These are phyloP conservation scores for Chamaedrilus cognettii DNA, from an alignment of 2,888 invertebrate genomes.

Conservation along the genomic window DNA sequence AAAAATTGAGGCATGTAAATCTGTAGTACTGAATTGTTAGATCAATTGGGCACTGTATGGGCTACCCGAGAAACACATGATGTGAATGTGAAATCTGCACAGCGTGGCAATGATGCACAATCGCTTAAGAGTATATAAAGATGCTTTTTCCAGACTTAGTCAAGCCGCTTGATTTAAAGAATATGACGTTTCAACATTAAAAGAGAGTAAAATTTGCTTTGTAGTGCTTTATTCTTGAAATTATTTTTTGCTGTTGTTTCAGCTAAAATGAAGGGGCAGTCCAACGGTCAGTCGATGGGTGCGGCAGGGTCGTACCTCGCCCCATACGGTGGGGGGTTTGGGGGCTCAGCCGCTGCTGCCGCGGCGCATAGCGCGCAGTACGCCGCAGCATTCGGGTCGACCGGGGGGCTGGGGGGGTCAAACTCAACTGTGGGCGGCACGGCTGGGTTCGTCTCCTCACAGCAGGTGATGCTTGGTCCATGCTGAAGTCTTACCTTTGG, in stretches of 20 bases:
- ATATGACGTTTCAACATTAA: too few relatives aligned
- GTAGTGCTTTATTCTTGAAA: too few relatives aligned
- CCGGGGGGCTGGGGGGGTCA: not conserved
- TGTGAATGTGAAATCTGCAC: too few relatives aligned
- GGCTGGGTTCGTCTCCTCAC: constrained; percentile 14
- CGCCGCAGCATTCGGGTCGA: constrained; percentile 14
- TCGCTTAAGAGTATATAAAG: too few relatives aligned
- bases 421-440: not conserved
- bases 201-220: too few relatives aligned
- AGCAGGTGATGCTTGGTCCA: constrained; percentile 9
- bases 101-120: too few relatives aligned
- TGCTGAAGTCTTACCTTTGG: not conserved
- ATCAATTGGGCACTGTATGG: too few relatives aligned
- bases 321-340: constrained; percentile 28
- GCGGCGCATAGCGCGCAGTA: constrained; percentile 17
- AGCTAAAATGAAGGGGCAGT: constrained; percentile 31
- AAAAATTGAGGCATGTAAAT: too few relatives aligned
- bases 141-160: too few relatives aligned
- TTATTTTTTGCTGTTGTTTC: constrained; percentile 19
- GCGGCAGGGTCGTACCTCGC: constrained; percentile 21
- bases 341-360: constrained; percentile 8
- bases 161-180: too few relatives aligned
- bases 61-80: too few relatives aligned
- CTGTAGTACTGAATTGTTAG: too few relatives aligned
- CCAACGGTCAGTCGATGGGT: constrained; percentile 29